Percentiles rank a stretch among this genome's conserved stretches.
These are phyloP conservation scores for Sakesphorus luctuosus DNA, from an alignment of 2,113 vertebrate species.

Conservation along the genomic window DNA sequence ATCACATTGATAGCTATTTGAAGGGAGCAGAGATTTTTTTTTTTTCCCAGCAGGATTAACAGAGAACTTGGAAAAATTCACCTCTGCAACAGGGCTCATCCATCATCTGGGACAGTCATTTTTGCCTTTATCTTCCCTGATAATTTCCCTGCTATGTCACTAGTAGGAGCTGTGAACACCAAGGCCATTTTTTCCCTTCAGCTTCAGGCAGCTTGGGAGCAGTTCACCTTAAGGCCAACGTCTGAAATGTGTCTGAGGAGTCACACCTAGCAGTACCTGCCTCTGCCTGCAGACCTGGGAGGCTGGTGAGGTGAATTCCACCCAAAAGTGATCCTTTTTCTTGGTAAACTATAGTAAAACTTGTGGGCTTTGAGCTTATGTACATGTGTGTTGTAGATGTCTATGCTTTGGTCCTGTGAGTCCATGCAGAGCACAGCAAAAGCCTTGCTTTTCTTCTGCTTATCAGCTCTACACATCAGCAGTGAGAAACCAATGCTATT, in stretches of 20 bases:
- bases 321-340: neutral
- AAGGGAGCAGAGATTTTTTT: neutral
- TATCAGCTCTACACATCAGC: neutral
- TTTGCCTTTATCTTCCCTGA: neutral
- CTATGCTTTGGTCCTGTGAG: neutral
- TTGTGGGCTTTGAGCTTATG: neutral
- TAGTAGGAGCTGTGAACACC: neutral
- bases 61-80: neutral
- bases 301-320: neutral
- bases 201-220: neutral
- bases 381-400: rapidly evolving
- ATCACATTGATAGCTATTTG: neutral
- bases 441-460: neutral
- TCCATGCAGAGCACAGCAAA: neutral
- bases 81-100: neutral
- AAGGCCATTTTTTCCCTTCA: neutral
- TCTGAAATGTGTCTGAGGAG: neutral
- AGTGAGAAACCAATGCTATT: neutral
- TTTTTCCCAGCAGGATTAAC: rapidly evolving
- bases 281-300: neutral
- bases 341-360: neutral
- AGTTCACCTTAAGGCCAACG: neutral
- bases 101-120: neutral
- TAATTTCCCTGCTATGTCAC: neutral
- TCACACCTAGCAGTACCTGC: neutral